phyloP scores from a whole-genome alignment of 2,113 vertebrate species.

The Origma solitaria region DNA sequence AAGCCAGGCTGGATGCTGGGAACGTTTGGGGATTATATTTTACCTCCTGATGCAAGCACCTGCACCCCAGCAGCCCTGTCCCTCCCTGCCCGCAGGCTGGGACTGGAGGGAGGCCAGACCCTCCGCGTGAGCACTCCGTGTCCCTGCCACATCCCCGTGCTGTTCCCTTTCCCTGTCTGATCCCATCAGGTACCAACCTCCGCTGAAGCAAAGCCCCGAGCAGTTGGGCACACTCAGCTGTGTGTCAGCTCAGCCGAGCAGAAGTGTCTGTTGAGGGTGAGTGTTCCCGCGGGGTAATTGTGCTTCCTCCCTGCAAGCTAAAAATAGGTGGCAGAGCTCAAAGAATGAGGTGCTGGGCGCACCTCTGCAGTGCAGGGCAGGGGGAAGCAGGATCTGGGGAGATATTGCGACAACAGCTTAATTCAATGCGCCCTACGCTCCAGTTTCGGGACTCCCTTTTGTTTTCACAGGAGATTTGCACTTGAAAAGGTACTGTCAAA shows the following conservation, averaged over 20 bases:
- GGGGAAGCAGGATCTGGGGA: not conserved
- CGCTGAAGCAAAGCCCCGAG: not conserved
- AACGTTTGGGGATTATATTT: not conserved
- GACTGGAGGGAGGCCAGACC: not conserved
- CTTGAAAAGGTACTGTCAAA: slow-evolving; percentile 43
- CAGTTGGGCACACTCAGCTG: not conserved
- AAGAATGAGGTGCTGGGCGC: not conserved
- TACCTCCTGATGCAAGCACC: not conserved
- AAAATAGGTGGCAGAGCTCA: not conserved
- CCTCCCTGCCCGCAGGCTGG: not conserved
- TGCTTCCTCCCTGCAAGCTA: not conserved
- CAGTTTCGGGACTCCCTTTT: not conserved
- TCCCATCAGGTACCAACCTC: not conserved
- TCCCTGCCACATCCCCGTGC: not conserved
- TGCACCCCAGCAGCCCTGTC: not conserved
- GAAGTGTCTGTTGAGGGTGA: not conserved
- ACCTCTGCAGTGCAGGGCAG: not conserved
- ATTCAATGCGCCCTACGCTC: not conserved
- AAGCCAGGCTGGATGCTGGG: not conserved
- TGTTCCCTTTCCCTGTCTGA: not conserved
- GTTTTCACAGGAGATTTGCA: slow-evolving; percentile 11
- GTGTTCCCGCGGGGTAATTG: not conserved
- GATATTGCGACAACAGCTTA: not conserved
- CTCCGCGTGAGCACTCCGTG: fast-evolving
- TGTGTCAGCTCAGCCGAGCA: not conserved